These are phyloP conservation scores for Sebastes hubbsi DNA, from an alignment of 2,797 vertebrate genomes.

Conservation along the genomic window DNA sequence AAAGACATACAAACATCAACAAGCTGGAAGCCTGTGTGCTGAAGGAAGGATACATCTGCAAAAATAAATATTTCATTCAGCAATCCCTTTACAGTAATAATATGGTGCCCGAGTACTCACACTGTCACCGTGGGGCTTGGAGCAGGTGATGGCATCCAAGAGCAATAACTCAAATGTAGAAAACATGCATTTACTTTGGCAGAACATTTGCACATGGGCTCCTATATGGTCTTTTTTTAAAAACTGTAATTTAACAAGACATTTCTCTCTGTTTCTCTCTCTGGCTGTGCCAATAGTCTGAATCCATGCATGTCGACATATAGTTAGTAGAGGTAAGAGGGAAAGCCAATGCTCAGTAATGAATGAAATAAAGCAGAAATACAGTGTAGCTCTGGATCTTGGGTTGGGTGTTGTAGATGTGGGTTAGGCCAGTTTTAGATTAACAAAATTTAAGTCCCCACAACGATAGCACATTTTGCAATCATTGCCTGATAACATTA, in stretches of 20 bases:
- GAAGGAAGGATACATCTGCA: not conserved
- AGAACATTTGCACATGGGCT: not conserved
- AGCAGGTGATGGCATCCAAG: not conserved
- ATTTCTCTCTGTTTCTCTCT: not conserved
- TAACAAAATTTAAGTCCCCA: not conserved
- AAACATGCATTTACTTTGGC: not conserved
- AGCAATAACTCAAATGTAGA: not conserved
- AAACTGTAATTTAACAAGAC: not conserved
- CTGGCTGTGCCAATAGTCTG: not conserved
- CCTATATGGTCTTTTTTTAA: not conserved
- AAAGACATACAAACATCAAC: not conserved
- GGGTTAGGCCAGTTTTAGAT: not conserved
- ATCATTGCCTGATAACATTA: not conserved
- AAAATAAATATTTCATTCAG: not conserved
- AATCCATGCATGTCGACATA: not conserved
- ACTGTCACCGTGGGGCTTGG: not conserved
- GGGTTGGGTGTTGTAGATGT: not conserved
- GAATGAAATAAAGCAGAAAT: not conserved
- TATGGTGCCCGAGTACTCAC: not conserved
- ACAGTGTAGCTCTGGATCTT: not conserved
- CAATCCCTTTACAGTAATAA: not conserved
- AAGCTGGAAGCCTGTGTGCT: not conserved
- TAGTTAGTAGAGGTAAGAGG: no score
- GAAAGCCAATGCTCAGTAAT: not conserved
- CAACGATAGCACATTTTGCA: not conserved